phyloP scores from a whole-genome alignment of 2,113 vertebrate genomes.

The Meles meles region DNA sequence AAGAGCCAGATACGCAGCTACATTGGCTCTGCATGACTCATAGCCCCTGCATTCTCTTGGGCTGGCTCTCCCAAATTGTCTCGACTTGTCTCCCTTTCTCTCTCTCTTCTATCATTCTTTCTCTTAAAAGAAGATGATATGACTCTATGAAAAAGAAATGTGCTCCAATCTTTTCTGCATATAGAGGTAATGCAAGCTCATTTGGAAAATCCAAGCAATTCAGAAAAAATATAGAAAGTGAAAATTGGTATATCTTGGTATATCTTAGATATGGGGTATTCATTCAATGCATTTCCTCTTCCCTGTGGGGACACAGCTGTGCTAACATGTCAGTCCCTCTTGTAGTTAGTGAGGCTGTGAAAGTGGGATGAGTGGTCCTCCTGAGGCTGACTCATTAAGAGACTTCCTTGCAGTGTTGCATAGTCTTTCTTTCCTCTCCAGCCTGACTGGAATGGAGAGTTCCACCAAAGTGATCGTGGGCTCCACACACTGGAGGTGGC shows the following conservation, averaged over 20 bases:
- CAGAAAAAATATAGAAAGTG: not conserved
- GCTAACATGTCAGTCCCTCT: not conserved
- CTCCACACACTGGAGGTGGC: not conserved
- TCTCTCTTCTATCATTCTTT: not conserved
- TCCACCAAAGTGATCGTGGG: not conserved
- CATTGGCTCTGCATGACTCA: fast-evolving
- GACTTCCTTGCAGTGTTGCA: not conserved
- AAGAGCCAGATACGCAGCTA: not conserved
- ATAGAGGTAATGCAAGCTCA: not conserved
- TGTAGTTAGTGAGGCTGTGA: fast-evolving
- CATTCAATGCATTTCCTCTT: not conserved
- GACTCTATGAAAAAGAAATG: not conserved
- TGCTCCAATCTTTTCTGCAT: not conserved
- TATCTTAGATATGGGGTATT: not conserved
- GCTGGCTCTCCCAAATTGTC: not conserved
- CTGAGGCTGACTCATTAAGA: not conserved
- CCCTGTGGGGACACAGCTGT: not conserved
- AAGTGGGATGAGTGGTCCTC: fast-evolving
- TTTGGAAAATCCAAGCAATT: not conserved
- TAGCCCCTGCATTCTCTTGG: not conserved
- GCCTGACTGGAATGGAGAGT: not conserved
- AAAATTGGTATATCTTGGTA: not conserved
- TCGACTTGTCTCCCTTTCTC: not conserved
- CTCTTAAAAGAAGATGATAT: not conserved
- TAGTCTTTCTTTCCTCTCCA: not conserved